A percentile compares a stretch with the other conserved stretches of the same genome.
Conservation (phyloP, 2,797 vertebrate species). For the Scyliorhinus canicula region DNA sequence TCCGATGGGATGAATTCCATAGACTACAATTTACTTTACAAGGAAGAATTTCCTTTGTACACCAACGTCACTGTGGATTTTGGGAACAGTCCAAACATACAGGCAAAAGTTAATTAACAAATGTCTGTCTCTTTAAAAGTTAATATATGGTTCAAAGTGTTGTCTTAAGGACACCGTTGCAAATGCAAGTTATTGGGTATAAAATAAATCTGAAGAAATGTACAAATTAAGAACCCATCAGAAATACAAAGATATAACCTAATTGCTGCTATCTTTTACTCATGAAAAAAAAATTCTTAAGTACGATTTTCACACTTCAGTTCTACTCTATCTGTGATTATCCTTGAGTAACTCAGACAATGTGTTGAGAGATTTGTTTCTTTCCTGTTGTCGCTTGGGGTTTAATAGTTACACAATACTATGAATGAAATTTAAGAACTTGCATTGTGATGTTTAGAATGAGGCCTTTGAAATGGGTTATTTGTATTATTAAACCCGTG, state of each 20-base stretch:
- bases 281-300: background rate
- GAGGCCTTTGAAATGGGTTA: background rate
- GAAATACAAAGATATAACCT: background rate
- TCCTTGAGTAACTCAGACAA: background rate
- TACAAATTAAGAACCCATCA: background rate
- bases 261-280: background rate
- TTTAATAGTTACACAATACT: background rate
- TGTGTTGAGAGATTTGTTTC: background rate
- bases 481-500: background rate
- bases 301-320: background rate
- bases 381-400: background rate
- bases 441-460: background rate
- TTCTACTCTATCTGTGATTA: background rate
- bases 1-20: conserved; percentile 32
- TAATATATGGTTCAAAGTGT: background rate
- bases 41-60: conserved; percentile 29
- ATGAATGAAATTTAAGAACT: background rate
- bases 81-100: background rate
- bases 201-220: background rate
- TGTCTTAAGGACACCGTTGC: background rate
- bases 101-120: background rate
- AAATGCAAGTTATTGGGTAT: background rate
- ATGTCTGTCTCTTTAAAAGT: background rate
- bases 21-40: conserved; percentile 12
- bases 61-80: conserved; percentile 25